Percentiles rank a stretch among this genome's conserved stretches.
phyloP scores from a whole-genome alignment of 2,888 invertebrate species.

The Synergus itoensis region DNA sequence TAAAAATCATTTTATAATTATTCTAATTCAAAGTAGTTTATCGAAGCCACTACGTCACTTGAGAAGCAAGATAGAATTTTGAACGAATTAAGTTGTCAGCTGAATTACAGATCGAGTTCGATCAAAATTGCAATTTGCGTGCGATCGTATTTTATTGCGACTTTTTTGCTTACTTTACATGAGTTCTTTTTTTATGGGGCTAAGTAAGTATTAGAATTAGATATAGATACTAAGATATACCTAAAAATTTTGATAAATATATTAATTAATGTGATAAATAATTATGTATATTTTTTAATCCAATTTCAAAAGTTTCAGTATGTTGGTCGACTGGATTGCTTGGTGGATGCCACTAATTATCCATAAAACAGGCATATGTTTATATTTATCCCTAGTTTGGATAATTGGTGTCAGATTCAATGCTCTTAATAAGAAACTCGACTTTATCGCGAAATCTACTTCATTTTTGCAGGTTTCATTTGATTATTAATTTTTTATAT shows the following conservation, averaged over 20 bases:
- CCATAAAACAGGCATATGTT: neutral
- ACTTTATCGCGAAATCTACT: neutral
- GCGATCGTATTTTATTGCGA: neutral
- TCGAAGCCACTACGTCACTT: neutral
- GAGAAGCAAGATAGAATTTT: conserved; percentile 33
- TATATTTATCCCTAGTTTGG: neutral
- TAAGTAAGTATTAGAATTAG: neutral
- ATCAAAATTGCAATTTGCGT: conserved; percentile 3
- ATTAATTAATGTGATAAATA: too few relatives aligned
- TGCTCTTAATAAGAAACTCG: conserved; percentile 12
- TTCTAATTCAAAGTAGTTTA: neutral
- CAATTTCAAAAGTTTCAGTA: neutral
- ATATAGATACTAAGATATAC: too few relatives aligned
- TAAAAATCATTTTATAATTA: neutral
- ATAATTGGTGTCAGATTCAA: conserved; percentile 36
- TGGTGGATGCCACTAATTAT: neutral
- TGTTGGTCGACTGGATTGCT: neutral
- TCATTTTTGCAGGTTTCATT: neutral
- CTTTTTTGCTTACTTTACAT: neutral
- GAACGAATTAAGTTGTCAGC: conserved; percentile 6
- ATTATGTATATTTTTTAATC: neutral
- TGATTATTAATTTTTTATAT: neutral
- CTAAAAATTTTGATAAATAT: too few relatives aligned
- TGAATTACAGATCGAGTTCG: conserved; percentile 10
- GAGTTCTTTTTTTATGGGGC: neutral